Conservation (phyloP, 2,113 vertebrate genomes). For the Mus spicilegus region DNA sequence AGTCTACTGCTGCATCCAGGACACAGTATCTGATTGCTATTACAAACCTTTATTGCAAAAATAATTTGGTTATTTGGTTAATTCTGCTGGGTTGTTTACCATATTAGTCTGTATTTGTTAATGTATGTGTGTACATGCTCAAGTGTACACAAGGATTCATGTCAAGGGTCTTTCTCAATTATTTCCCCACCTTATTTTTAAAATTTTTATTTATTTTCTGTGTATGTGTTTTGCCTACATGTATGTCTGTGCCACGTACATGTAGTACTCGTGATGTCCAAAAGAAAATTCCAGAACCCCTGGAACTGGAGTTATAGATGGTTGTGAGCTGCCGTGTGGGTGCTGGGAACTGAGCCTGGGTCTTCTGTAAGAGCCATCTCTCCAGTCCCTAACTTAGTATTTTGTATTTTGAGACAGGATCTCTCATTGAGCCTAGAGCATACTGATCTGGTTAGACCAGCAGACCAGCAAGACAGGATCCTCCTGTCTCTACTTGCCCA, state of each 20-base stretch:
- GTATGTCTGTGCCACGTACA: background rate
- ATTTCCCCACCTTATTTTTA: background rate
- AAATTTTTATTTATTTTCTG: background rate
- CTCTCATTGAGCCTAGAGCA: background rate
- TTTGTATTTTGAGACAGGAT: background rate
- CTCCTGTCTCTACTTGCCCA: background rate
- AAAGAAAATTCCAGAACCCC: background rate
- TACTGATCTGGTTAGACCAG: background rate
- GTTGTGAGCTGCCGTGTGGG: background rate
- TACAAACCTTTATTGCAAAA: slow-evolving; percentile 46
- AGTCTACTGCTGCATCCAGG: background rate
- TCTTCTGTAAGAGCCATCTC: background rate
- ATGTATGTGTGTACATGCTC: background rate
- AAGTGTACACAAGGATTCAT: background rate
- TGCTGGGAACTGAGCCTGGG: background rate
- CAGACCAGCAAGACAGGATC: background rate
- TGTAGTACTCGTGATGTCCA: background rate
- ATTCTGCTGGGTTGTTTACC: background rate
- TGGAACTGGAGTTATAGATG: background rate
- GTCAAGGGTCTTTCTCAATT: background rate
- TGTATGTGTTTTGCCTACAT: background rate
- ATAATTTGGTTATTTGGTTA: background rate
- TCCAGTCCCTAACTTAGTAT: background rate
- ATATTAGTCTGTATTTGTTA: background rate
- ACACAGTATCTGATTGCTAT: background rate